Percentiles rank a stretch among this genome's conserved stretches.
phyloP scores from a whole-genome alignment of 2,797 vertebrate species.

The Clangula hyemalis region DNA sequence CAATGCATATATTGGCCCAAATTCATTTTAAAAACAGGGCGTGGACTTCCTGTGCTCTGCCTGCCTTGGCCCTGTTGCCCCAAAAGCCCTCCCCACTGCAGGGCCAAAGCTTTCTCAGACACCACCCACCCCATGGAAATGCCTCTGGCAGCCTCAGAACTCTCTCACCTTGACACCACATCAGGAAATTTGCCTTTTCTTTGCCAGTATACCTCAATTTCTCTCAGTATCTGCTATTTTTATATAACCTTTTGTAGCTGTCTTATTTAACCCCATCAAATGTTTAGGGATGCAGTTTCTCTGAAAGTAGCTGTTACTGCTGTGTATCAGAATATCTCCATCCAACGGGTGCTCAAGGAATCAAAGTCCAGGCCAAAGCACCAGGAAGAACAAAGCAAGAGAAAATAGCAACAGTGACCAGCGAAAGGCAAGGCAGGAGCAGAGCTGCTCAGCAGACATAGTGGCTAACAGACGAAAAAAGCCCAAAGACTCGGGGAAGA shows the following conservation, averaged over 20 bases:
- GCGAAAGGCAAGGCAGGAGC: rapidly evolving
- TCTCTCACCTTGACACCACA: rapidly evolving
- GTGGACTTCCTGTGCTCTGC: not conserved
- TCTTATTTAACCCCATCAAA: not conserved
- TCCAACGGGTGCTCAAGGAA: rapidly evolving
- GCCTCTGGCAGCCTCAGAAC: not conserved
- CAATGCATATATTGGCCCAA: not conserved
- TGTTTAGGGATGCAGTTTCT: not conserved
- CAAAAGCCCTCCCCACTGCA: rapidly evolving
- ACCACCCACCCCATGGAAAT: not conserved
- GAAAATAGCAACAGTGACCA: not conserved
- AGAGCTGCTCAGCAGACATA: not conserved
- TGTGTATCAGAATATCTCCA: not conserved
- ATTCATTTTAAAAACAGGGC: not conserved
- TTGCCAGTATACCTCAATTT: not conserved
- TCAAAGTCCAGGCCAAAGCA: not conserved
- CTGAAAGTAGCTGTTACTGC: not conserved
- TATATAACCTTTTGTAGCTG: not conserved
- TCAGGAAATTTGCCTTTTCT: not conserved
- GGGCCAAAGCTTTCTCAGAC: not conserved
- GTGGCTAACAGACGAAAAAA: not conserved
- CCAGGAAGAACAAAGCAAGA: not conserved
- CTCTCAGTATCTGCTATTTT: slow-evolving; percentile 12
- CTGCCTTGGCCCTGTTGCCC: not conserved
- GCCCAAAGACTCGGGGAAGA: not conserved